Percentiles rank a stretch among this genome's conserved stretches.
Evolutionary conservation across 2,888 invertebrate species (phyloP).

Genomic region (Aelia acuminata): DNA sequence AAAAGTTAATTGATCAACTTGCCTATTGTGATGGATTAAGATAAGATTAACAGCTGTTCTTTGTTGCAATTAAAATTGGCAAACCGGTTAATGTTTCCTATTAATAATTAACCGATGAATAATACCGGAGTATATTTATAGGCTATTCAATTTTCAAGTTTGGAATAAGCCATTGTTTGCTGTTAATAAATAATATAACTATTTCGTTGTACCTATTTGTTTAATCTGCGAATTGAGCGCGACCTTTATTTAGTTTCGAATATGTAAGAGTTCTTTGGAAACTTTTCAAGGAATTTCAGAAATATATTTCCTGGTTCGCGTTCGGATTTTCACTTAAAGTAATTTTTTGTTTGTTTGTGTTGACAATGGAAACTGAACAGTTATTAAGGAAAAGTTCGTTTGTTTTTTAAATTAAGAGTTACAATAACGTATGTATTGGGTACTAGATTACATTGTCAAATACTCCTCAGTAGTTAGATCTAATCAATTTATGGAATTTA

Average conservation of each 20-base stretch:
- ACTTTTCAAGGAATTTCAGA: not conserved
- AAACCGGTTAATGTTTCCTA: slow-evolving; percentile 13
- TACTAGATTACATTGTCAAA: no score
- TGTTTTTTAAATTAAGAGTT: no score
- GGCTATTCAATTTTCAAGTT: not conserved
- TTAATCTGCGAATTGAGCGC: not conserved
- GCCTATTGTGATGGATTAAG: not conserved
- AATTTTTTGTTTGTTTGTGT: no score
- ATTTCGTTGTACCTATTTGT: not conserved
- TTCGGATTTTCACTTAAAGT: no score
- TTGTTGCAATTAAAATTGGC: not conserved
- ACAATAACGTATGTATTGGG: no score
- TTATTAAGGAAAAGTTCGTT: no score
- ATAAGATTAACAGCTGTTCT: not conserved
- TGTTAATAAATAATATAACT: not conserved
- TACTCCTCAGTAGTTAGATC: no score
- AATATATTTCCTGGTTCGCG: not conserved
- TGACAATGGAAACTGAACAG: no score
- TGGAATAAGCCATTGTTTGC: not conserved
- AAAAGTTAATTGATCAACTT: slow-evolving; percentile 37
- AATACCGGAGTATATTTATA: not conserved
- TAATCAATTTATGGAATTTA: no score
- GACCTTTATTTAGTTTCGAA: not conserved
- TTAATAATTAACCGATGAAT: not conserved
- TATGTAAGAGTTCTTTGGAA: not conserved